A percentile compares a stretch with the other conserved stretches of the same genome.
Conservation (phyloP, 2,888 invertebrate genomes). For the Synanthedon tipuliformis region DNA sequence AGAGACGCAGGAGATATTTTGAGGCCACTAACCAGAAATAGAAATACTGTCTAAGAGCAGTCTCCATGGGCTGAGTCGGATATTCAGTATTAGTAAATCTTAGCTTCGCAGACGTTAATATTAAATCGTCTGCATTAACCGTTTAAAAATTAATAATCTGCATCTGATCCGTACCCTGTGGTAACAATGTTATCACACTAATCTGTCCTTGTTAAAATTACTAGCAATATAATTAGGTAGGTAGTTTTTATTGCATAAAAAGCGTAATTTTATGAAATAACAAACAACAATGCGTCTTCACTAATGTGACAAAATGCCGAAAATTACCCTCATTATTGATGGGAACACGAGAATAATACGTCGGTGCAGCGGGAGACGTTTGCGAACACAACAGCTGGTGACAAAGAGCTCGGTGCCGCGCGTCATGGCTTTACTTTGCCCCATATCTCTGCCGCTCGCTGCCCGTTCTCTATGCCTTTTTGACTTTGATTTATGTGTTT, state of each 20-base stretch:
- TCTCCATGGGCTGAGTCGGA: too few relatives aligned
- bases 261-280: conserved; percentile 16
- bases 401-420: conserved; percentile 54
- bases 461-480: conserved; percentile 68
- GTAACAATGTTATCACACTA: too few relatives aligned
- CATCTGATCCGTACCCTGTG: too few relatives aligned
- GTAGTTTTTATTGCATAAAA: too few relatives aligned
- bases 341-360: conserved; percentile 47
- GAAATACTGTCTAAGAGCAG: too few relatives aligned
- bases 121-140: too few relatives aligned
- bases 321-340: conserved; percentile 70
- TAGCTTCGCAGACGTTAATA: too few relatives aligned
- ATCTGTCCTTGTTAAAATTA: background rate
- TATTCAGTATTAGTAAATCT: too few relatives aligned
- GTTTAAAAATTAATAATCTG: too few relatives aligned
- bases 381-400: conserved; percentile 49
- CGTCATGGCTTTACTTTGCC: conserved; percentile 2
- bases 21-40: too few relatives aligned
- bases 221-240: background rate
- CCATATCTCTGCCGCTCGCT: conserved; percentile 14
- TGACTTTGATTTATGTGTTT: conserved; percentile 71
- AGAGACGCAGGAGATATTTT: too few relatives aligned
- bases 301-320: conserved; percentile 65
- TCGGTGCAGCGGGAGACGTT: conserved; percentile 27
- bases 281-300: conserved; percentile 53